phyloP scores from a whole-genome alignment of 2,113 vertebrate species.

The Ibidorhyncha struthersii region DNA sequence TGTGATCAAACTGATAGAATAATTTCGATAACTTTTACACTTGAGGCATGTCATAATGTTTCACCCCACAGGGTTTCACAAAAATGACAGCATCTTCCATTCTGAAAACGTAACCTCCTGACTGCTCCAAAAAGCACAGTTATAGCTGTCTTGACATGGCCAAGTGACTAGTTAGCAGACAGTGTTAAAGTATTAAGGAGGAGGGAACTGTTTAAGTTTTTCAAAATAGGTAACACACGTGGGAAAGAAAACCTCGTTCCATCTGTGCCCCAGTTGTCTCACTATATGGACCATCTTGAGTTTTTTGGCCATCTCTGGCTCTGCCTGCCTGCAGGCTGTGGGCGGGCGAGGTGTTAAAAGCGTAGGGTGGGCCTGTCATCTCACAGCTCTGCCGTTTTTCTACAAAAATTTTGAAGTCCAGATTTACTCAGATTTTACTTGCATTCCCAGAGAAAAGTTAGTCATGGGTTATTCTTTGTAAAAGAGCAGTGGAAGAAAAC shows the following conservation, averaged over 20 bases:
- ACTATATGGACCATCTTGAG: not conserved
- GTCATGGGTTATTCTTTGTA: not conserved
- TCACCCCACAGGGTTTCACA: not conserved
- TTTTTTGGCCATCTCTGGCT: conserved; percentile 17
- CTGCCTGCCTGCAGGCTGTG: not conserved
- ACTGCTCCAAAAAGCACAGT: not conserved
- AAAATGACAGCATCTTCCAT: not conserved
- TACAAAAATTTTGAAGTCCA: not conserved
- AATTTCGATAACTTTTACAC: not conserved
- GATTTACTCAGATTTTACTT: not conserved
- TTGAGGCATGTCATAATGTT: not conserved
- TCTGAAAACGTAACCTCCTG: not conserved
- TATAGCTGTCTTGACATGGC: not conserved
- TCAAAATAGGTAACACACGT: not conserved
- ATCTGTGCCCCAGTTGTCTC: conserved; percentile 34
- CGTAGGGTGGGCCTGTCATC: conserved; percentile 1
- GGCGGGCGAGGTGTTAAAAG: conserved; percentile 11
- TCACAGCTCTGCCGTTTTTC: not conserved
- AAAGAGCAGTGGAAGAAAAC: not conserved
- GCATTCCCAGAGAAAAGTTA: not conserved
- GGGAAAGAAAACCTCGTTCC: conserved; percentile 11
- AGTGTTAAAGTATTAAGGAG: not conserved
- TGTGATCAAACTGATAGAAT: not conserved
- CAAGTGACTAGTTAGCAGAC: not conserved
- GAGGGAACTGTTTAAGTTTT: not conserved